Evolutionary conservation across 2,113 vertebrate genomes (phyloP), one percentile per base, ranked within the genome.

Genomic region (Cyanoderma ruficeps): DNA sequence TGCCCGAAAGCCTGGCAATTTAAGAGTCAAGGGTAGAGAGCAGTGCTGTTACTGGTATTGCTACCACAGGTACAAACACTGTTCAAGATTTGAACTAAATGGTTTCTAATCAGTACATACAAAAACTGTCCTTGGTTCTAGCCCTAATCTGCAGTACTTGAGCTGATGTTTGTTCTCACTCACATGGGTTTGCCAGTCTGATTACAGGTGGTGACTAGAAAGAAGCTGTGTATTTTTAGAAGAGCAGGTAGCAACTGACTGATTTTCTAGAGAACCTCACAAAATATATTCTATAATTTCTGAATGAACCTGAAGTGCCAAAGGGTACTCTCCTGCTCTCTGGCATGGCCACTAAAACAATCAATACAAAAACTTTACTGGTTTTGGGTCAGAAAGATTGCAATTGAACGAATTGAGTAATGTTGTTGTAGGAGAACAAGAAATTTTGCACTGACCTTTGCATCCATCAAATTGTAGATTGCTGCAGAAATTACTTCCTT

Each of bases 391-490:
- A 47, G 41, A 78, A 64, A 74, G 13, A 44, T 13, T n/a, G 15
- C 11, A 63, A 27, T 17, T 37, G 23, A 86, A 87, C 8, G 0
- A 52, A 56, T 50, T 33, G 44, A 52, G 17, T 37, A n/a, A 25
- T 8, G 11, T 21, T 21, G 7, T 55, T 61, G 16, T 42, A 84
- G 37, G 17, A 79, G 44, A 55, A 50, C 11, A 67, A 80, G 44
- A 56, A 77, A 23, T 44, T 74, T 77, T 63, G 18, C 39, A 93
- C 96, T 90, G 60, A 97, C 97, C 95, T 97, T 97, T 70, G 90
- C 82, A 87, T 96, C 90, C 87, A 93, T 81, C 84, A 97, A 27
- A 37, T 27, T 89, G 87, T 97, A 97, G 59, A 96, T 67, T 74
- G 96, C 94, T 52, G 88, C 69, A 21, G 96, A 91, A 85, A 97